Conservation (phyloP, 2,888 invertebrate genomes). For the Orthosia gracilis region DNA sequence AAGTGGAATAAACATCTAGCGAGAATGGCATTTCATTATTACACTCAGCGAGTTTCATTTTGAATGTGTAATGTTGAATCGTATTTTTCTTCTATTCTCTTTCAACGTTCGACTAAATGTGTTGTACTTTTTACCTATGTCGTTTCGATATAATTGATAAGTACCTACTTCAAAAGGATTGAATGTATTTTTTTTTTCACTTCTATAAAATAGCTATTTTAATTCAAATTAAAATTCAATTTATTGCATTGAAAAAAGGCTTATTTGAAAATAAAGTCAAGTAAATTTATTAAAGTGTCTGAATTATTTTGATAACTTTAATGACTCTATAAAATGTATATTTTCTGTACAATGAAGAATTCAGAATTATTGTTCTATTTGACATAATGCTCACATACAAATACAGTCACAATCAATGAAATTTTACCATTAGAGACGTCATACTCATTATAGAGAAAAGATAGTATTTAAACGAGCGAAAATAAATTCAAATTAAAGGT, state of each 20-base stretch:
- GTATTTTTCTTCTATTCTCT: slow-evolving; percentile 46
- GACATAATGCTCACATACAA: neutral
- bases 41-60: slow-evolving; percentile 58
- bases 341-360: neutral
- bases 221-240: too few species aligned
- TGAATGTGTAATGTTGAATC: slow-evolving; percentile 51
- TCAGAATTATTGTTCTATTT: neutral
- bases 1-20: slow-evolving; percentile 71
- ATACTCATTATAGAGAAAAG: too few species aligned
- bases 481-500: too few species aligned
- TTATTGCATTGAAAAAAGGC: too few species aligned
- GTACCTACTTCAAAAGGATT: neutral
- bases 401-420: neutral
- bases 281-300: neutral
- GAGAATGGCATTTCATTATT: slow-evolving; percentile 75
- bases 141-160: slow-evolving; percentile 34
- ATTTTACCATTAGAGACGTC: too few species aligned
- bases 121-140: slow-evolving; percentile 11
- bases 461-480: too few species aligned
- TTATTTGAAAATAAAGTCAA: neutral
- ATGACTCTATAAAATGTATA: neutral
- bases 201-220: neutral
- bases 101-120: slow-evolving; percentile 26
- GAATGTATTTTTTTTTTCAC: neutral
- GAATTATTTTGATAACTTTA: neutral